Evolutionary conservation across 2,888 invertebrate species (phyloP).

Genomic region (Macropis europaea): DNA sequence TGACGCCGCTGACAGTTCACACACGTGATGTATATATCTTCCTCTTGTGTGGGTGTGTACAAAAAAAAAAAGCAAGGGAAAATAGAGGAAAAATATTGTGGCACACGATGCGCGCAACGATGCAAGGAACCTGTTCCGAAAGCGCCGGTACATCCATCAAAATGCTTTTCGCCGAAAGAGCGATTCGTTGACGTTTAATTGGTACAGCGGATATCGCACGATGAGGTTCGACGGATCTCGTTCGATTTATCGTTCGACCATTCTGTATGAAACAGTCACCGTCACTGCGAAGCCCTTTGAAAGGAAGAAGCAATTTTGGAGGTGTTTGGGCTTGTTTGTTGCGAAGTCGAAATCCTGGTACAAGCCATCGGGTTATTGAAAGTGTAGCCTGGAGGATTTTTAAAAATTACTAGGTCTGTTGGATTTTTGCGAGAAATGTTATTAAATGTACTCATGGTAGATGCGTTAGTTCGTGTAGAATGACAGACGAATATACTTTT

Average conservation of each 20-base stretch:
- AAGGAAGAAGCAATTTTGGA: background rate
- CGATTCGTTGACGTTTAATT: constrained; percentile 58
- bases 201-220: constrained; percentile 23
- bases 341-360: too few species aligned
- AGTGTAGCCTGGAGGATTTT: too few species aligned
- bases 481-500: too few species aligned
- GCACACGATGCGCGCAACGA: constrained; percentile 19
- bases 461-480: too few species aligned
- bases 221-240: constrained; percentile 24
- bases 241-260: constrained; percentile 20
- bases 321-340: too few species aligned
- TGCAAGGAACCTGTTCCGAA: constrained; percentile 36
- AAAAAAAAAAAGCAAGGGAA: constrained; percentile 29
- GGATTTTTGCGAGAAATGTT: too few species aligned
- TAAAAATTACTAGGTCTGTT: too few species aligned
- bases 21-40: too few species aligned
- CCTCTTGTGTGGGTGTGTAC: too few species aligned
- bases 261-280: background rate
- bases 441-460: too few species aligned
- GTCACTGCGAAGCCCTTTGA: background rate
- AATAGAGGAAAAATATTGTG: constrained; percentile 38
- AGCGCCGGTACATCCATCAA: constrained; percentile 51
- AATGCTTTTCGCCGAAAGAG: constrained; percentile 41
- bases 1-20: constrained; percentile 36
- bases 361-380: background rate